Percentiles rank a stretch among this genome's conserved stretches.
Conservation (phyloP, 1,140 invertebrate species). For the Drosophila takahashii region DNA sequence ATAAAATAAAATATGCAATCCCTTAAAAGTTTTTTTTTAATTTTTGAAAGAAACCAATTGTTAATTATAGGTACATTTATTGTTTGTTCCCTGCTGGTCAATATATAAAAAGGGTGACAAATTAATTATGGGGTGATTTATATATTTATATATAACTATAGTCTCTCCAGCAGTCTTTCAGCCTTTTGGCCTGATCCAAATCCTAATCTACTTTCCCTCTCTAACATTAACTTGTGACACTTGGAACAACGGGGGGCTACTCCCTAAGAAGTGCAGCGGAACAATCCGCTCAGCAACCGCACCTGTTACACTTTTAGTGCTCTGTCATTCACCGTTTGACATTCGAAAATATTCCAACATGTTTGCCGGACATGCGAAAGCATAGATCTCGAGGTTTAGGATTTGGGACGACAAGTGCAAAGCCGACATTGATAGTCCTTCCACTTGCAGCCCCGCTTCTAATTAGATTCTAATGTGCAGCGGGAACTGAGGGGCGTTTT, state of each 20-base stretch:
- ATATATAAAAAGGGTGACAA: too few species aligned
- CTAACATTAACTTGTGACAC: conserved; percentile 62
- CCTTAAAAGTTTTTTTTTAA: too few species aligned
- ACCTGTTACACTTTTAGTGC: conserved; percentile 75
- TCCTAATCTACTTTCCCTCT: conserved; percentile 1
- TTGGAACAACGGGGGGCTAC: conserved; percentile 30
- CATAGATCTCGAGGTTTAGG: conserved; percentile 61
- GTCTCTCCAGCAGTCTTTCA: conserved; percentile 6
- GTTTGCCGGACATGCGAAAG: conserved; percentile 69
- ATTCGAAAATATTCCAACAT: conserved; percentile 57
- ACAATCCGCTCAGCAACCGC: conserved; percentile 57
- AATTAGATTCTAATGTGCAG: conserved; percentile 82
- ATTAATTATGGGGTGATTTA: too few species aligned
- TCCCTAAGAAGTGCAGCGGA: conserved; percentile 31
- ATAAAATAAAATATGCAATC: too few species aligned
- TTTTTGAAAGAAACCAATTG: too few species aligned
- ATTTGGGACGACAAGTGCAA: conserved; percentile 76
- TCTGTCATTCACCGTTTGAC: conserved; percentile 27
- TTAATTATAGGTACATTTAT: too few species aligned
- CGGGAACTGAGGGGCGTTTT: conserved; percentile 23
- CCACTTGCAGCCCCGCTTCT: conserved; percentile 47
- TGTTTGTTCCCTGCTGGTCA: too few species aligned
- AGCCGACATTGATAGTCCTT: conserved; percentile 69
- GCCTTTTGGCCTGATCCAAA: background rate
- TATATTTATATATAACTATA: too few species aligned